Conservation (phyloP, 2,113 vertebrate species). For the Pantherophis guttatus region DNA sequence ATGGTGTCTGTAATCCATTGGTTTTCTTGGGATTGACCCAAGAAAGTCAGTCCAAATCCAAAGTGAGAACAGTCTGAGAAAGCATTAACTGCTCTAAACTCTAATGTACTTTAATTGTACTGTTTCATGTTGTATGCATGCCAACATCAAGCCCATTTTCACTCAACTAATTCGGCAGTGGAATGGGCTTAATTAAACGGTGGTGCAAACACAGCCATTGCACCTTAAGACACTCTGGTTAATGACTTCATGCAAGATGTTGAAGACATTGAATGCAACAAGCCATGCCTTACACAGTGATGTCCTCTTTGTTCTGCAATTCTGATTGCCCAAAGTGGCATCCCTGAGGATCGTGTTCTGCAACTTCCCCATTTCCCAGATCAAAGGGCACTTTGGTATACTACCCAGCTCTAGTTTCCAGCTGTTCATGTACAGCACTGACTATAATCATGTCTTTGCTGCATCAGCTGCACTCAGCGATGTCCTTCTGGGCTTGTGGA, state of each 20-base stretch:
- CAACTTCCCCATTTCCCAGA: too few relatives aligned
- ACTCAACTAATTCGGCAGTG: neutral
- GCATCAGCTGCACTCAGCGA: neutral
- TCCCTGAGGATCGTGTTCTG: neutral
- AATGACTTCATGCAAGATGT: neutral
- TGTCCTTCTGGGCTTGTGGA: neutral
- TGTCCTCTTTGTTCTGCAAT: neutral
- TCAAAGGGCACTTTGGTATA: neutral
- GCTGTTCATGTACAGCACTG: neutral
- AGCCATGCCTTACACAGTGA: neutral
- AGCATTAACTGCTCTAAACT: neutral
- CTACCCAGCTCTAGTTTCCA: neutral
- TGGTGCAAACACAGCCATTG: neutral
- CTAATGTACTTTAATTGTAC: neutral
- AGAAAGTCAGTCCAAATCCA: neutral
- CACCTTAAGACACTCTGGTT: neutral
- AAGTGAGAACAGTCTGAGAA: neutral
- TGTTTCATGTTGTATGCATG: neutral
- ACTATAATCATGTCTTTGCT: conserved; percentile 3
- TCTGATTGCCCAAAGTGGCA: neutral
- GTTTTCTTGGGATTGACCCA: neutral
- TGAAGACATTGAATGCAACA: neutral
- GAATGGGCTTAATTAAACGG: neutral
- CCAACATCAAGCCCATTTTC: neutral
- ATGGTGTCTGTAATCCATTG: neutral